Evolutionary conservation across 2,888 invertebrate species (phyloP).

Genomic region (Tridacna crocea): DNA sequence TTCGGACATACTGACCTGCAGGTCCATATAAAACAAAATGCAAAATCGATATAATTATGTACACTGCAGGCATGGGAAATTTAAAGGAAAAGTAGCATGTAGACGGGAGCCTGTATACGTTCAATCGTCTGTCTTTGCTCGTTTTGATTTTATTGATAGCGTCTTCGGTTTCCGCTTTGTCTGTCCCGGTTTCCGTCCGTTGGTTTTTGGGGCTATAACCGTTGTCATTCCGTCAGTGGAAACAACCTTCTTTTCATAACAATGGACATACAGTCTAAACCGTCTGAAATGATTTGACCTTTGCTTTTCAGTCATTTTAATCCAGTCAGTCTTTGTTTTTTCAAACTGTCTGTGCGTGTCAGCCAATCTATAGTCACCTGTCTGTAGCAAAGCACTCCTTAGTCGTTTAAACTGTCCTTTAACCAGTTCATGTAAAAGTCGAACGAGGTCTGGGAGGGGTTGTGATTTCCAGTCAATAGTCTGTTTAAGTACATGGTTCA

Average conservation of each 20-base stretch:
- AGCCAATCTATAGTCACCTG: conserved; percentile 21
- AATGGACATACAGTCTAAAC: conserved; percentile 16
- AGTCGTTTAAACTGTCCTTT: conserved; percentile 26
- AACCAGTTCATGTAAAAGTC: conserved; percentile 5
- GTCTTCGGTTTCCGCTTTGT: conserved; percentile 24
- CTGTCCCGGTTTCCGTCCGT: conserved; percentile 41
- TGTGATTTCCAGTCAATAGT: conserved; percentile 40
- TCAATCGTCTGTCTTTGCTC: no score
- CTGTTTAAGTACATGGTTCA: no score
- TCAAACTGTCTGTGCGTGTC: conserved; percentile 8
- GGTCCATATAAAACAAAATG: no score
- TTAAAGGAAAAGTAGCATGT: no score
- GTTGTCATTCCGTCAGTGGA: background rate
- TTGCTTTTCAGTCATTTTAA: conserved; percentile 31
- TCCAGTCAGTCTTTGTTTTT: conserved; percentile 27
- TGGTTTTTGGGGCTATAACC: conserved; percentile 32
- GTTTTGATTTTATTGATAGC: no score
- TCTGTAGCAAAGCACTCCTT: conserved; percentile 26
- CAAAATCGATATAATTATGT: no score
- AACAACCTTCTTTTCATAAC: conserved; percentile 17
- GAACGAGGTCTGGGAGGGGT: conserved; percentile 14
- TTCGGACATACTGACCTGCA: no score
- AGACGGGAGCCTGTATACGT: no score
- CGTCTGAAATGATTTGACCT: conserved; percentile 3
- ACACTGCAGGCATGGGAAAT: no score